A percentile compares a stretch with the other conserved stretches of the same genome.
These are phyloP conservation scores for Merluccius polli DNA, from an alignment of 2,797 vertebrate species.

Conservation along the genomic window DNA sequence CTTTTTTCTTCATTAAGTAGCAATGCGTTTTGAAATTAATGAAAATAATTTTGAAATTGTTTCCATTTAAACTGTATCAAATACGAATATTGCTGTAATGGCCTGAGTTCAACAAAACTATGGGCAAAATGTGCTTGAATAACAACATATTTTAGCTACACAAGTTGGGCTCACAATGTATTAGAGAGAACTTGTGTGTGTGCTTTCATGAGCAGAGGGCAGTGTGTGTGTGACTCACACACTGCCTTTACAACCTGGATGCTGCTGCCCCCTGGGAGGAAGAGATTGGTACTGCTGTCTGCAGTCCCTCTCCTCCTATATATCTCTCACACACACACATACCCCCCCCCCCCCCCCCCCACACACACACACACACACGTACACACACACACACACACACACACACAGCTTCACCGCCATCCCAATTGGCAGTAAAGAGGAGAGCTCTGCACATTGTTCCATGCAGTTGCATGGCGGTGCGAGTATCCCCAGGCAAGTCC, in stretches of 20 bases:
- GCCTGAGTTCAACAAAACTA: background rate
- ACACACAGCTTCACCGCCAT: background rate
- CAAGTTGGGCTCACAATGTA: background rate
- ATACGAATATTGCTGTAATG: background rate
- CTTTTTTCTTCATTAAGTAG: too few relatives aligned
- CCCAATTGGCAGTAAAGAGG: background rate
- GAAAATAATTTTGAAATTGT: background rate
- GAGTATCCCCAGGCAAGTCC: background rate
- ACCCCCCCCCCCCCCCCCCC: slow-evolving; percentile 16
- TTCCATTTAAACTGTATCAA: background rate
- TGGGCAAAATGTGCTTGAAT: background rate
- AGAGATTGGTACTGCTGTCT: slow-evolving; percentile 10
- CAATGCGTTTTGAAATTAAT: background rate
- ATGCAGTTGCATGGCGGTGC: background rate
- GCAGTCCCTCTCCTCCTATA: background rate
- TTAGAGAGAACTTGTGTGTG: background rate
- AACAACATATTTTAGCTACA: slow-evolving; percentile 11
- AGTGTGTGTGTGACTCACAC: slow-evolving; percentile 3
- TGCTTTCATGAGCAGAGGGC: slow-evolving; percentile 1
- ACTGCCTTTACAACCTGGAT: background rate
- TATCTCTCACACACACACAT: background rate
- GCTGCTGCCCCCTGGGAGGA: slow-evolving; percentile 23
- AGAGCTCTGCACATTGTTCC: background rate
- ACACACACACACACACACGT: slow-evolving; percentile 1
- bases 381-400: background rate